These are phyloP conservation scores for Ichneumon xanthorius DNA, from an alignment of 2,888 invertebrate genomes.

Conservation along the genomic window DNA sequence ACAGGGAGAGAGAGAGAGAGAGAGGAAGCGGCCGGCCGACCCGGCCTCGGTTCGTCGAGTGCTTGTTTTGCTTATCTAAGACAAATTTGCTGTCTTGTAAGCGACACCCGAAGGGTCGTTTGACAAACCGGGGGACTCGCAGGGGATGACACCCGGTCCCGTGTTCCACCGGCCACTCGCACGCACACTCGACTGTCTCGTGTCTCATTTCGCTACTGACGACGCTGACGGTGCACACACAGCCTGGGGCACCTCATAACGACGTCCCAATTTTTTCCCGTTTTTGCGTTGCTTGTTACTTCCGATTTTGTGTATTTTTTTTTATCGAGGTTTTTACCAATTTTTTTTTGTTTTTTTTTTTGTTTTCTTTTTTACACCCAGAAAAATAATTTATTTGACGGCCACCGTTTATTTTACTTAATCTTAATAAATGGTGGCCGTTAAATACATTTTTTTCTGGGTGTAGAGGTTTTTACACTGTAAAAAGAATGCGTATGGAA, in stretches of 20 bases:
- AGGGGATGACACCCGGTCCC: slow-evolving; percentile 70
- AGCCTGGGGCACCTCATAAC: slow-evolving; percentile 30
- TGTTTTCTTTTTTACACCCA: too few relatives aligned
- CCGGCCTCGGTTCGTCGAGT: slow-evolving; percentile 70
- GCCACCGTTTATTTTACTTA: too few relatives aligned
- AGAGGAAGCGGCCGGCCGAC: slow-evolving; percentile 54
- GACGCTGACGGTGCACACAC: slow-evolving; percentile 18
- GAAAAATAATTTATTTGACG: too few relatives aligned
- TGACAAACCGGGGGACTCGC: slow-evolving; percentile 81
- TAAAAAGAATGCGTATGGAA: too few relatives aligned
- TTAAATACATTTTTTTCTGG: too few relatives aligned
- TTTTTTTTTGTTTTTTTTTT: background rate
- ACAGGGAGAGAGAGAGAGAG: slow-evolving; percentile 41
- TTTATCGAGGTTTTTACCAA: background rate
- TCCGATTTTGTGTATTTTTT: background rate
- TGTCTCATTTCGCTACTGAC: slow-evolving; percentile 55
- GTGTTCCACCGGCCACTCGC: slow-evolving; percentile 57
- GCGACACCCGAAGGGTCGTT: slow-evolving; percentile 82
- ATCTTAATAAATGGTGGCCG: too few relatives aligned
- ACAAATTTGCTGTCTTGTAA: slow-evolving; percentile 84
- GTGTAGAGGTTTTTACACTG: too few relatives aligned
- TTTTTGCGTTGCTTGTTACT: slow-evolving; percentile 1
- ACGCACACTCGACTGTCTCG: slow-evolving; percentile 28
- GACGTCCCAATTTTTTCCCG: slow-evolving; percentile 2
- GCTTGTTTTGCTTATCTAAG: slow-evolving; percentile 83